These are phyloP conservation scores for Valencia hispanica DNA, from an alignment of 2,797 vertebrate species.

Conservation along the genomic window DNA sequence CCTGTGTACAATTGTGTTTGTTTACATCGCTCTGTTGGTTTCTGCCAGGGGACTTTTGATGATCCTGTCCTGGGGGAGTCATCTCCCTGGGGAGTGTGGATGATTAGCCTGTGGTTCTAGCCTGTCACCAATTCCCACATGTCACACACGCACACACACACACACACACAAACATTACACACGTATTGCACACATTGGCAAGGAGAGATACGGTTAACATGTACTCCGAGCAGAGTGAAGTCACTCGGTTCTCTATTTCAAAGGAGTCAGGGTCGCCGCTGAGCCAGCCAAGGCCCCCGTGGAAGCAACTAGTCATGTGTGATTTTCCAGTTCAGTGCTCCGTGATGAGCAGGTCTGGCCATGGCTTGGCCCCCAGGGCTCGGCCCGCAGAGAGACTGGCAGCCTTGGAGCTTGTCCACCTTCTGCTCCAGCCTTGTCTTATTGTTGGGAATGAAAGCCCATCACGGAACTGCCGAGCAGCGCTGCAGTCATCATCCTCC, in stretches of 20 bases:
- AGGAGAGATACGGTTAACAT: conserved; percentile 65
- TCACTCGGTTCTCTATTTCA: conserved; percentile 80
- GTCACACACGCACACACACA: conserved; percentile 34
- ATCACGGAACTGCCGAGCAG: conserved; percentile 67
- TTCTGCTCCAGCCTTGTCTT: conserved; percentile 68
- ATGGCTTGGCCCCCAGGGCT: conserved; percentile 59
- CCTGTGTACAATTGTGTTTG: conserved; percentile 44
- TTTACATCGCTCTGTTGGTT: conserved; percentile 54
- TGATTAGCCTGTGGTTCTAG: conserved; percentile 67
- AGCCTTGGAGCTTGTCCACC: conserved; percentile 75
- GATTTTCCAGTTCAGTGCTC: conserved; percentile 79
- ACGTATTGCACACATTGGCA: conserved; percentile 40
- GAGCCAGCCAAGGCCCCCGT: conserved; percentile 67
- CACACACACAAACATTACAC: conserved; percentile 16
- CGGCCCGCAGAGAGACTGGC: conserved; percentile 56
- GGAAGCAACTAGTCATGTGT: conserved; percentile 79
- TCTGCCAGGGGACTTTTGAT: conserved; percentile 56
- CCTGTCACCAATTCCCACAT: conserved; percentile 57
- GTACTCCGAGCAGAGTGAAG: conserved; percentile 73
- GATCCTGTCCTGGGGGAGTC: conserved; percentile 61
- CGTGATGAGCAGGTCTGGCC: conserved; percentile 74
- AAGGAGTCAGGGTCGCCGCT: conserved; percentile 69
- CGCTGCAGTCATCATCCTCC: conserved; percentile 67
- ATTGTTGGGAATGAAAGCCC: conserved; percentile 70
- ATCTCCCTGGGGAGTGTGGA: conserved; percentile 50